Conservation (phyloP, 1,140 invertebrate species). For the Nasonia giraulti region DNA sequence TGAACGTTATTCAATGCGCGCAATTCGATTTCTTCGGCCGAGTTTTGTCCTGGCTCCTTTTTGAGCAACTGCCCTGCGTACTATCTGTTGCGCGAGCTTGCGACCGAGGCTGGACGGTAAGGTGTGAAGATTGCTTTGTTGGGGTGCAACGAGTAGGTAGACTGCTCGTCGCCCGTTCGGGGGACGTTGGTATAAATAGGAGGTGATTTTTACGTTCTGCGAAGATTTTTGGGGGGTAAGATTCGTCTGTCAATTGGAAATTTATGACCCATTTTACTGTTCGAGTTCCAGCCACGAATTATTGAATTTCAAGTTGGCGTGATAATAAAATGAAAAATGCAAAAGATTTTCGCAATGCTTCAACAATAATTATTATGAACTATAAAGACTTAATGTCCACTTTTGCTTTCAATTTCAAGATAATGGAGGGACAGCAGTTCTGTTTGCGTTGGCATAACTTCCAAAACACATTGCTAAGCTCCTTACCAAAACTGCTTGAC, state of each 20-base stretch:
- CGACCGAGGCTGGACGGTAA: no score
- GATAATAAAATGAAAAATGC: no score
- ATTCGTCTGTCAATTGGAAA: neutral
- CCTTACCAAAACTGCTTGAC: slow-evolving; percentile 87
- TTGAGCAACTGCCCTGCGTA: no score
- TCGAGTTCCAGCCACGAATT: neutral
- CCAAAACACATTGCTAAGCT: slow-evolving; percentile 86
- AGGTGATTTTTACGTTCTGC: no score
- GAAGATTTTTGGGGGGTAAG: neutral
- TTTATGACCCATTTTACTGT: neutral
- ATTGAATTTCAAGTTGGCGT: neutral
- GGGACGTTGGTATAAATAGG: neutral
- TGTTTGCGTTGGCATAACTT: slow-evolving; percentile 87
- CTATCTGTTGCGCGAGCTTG: no score
- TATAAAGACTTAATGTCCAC: neutral
- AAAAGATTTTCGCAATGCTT: neutral
- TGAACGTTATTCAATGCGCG: slow-evolving; percentile 44
- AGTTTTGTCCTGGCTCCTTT: neutral
- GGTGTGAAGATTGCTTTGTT: neutral
- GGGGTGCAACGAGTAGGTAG: neutral
- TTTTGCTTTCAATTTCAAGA: slow-evolving; percentile 53
- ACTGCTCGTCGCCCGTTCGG: neutral
- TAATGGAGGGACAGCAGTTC: slow-evolving; percentile 79
- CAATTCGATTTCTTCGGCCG: slow-evolving; percentile 26
- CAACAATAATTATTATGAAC: neutral